Conservation (phyloP, 2,113 vertebrate species). For the Rhegmatorhina hoffmannsi region DNA sequence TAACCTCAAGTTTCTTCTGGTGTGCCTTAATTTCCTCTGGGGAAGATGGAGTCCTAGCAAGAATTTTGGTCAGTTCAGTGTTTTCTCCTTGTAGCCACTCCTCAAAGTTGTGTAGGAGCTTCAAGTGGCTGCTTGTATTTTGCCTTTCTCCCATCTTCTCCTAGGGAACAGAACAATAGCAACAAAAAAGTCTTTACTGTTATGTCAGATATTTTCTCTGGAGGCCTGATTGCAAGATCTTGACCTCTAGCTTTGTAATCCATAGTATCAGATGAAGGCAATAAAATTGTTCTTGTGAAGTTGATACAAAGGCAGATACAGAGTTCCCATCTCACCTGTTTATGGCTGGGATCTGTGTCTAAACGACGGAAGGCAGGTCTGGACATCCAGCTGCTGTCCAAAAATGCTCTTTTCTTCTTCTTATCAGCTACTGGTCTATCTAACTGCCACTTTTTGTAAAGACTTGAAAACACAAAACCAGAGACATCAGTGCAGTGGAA, state of each 20-base stretch:
- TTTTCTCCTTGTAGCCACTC: conserved; percentile 84
- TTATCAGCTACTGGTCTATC: background rate
- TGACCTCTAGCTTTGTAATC: background rate
- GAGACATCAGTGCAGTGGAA: background rate
- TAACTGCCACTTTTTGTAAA: conserved; percentile 29
- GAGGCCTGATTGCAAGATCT: background rate
- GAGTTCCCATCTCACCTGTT: conserved; percentile 33
- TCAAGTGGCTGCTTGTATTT: background rate
- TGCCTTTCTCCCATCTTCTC: background rate
- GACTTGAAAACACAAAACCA: conserved; percentile 44
- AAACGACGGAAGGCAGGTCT: background rate
- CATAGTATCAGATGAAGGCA: background rate
- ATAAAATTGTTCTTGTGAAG: background rate
- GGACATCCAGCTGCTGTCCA: background rate
- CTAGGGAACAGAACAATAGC: conserved; percentile 4
- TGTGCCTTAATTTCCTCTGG: conserved; percentile 61
- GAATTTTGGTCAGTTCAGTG: conserved; percentile 72
- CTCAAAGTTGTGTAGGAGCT: conserved; percentile 76
- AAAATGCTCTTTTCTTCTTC: background rate
- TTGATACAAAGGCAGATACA: background rate
- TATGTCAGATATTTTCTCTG: background rate
- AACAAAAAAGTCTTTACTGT: background rate
- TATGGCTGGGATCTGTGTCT: background rate
- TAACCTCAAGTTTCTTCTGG: conserved; percentile 80
- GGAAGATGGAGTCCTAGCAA: conserved; percentile 23